Evolutionary conservation across 2,113 vertebrate genomes (phyloP).

Genomic region (Elachura formosa): DNA sequence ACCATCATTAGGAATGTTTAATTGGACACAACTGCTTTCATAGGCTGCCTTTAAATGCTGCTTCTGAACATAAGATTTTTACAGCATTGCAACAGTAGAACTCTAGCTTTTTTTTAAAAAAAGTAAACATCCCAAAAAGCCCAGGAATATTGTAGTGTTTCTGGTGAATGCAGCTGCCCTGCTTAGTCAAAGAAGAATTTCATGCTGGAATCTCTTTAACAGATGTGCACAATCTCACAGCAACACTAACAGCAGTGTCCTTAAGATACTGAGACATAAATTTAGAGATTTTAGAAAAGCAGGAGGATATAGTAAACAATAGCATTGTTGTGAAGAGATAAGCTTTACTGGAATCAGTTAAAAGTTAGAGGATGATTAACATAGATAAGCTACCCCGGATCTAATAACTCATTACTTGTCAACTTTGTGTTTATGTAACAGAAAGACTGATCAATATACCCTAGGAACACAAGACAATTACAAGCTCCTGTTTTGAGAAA

Average conservation of each 20-base stretch:
- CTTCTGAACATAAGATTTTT: neutral
- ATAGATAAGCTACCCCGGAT: too few relatives aligned
- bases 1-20: slow-evolving; percentile 1
- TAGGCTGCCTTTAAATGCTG: neutral
- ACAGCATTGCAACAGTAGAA: neutral
- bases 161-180: neutral
- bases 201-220: neutral
- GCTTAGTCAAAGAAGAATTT: neutral
- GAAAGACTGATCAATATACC: too few relatives aligned
- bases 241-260: neutral
- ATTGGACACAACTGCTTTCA: neutral
- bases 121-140: neutral
- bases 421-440: too few relatives aligned
- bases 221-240: neutral
- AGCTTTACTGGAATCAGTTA: too few relatives aligned
- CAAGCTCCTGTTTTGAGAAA: too few relatives aligned
- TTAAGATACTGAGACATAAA: too few relatives aligned
- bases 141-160: neutral
- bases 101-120: slow-evolving; percentile 2
- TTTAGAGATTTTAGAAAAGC: too few relatives aligned
- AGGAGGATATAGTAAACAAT: too few relatives aligned
- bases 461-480: too few relatives aligned
- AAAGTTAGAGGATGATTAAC: too few relatives aligned
- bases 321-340: too few relatives aligned
- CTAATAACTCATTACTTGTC: too few relatives aligned